phyloP scores from a whole-genome alignment of 30 jellyfish, hydroid and myxozoan genomes.

The Chironex yamaguchii region DNA sequence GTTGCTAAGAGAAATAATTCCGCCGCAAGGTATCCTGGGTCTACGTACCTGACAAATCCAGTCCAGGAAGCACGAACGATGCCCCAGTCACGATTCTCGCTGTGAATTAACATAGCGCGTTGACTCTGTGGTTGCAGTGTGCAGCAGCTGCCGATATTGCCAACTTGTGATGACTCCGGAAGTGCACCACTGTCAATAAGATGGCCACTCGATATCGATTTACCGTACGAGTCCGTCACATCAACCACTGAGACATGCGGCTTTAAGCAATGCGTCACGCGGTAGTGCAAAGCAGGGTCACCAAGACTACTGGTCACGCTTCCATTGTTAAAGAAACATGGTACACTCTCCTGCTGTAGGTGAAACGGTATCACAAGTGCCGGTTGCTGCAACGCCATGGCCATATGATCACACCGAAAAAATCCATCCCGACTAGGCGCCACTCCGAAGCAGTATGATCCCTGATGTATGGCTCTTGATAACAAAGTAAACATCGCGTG shows the following conservation, averaged over 20 bases:
- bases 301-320: conserved; percentile 56
- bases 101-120: conserved; percentile 76
- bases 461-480: conserved; percentile 37
- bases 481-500: conserved; percentile 3
- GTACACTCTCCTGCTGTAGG: conserved; percentile 8
- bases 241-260: conserved; percentile 79
- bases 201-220: conserved; percentile 70
- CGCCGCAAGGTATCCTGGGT: conserved; percentile 69
- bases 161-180: conserved; percentile 62
- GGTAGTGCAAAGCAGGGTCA: conserved; percentile 73
- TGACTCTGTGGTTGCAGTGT: conserved; percentile 58
- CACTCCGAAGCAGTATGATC: conserved; percentile 31
- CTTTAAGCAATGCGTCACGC: conserved; percentile 66
- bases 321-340: conserved; percentile 60
- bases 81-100: conserved; percentile 76
- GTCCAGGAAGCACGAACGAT: conserved; percentile 74
- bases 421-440: conserved; percentile 17
- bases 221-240: conserved; percentile 53
- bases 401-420: conserved; percentile 3
- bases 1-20: conserved; percentile 36
- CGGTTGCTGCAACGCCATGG: conserved; percentile 42
- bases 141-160: conserved; percentile 11
- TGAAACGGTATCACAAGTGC: conserved; percentile 53
- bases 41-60: conserved; percentile 47
- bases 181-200: conserved; percentile 66